Evolutionary conservation across 2,797 vertebrate species (phyloP), one percentile per base, ranked within the genome.

Genomic region (Pangasius macronema): DNA sequence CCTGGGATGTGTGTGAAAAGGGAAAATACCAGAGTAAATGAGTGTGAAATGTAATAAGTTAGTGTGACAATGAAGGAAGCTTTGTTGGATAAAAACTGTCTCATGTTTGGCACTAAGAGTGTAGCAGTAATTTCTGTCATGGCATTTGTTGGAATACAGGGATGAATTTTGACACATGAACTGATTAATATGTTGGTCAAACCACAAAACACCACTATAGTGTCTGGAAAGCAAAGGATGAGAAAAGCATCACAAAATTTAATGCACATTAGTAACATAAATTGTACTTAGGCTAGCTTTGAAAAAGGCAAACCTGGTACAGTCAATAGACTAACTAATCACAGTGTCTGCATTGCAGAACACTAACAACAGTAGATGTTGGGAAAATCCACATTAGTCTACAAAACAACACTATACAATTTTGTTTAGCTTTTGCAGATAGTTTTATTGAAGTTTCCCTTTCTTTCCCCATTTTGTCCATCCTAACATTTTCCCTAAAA

Each of bases 41-140:
- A 87, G 91, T 93, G 94, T 91, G 93, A 95, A 90, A 91, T 92
- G 89, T 83, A 82, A 82, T 46, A 63, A 68, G 46, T 83, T 83
- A 33, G 63, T 36, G 82, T 65, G 82, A 84, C 65, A 33, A 14
- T 73, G 87, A 86, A 39, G 75, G 16, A 88, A 82, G 70, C 76
- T 68, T 46, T 80, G n/a, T 53, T 85, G 39, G 14, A 36, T 22
- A 55, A 83, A 76, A 91, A 87, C 85, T 75, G 2, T 79, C 36
- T 51, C 18, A 3, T 51, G n/a, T 83, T 70, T 83, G 30, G 11
- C 36, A 53, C n/a, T 68, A 51, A 68, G 42, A 16, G 27, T 4
- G 5, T 53, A 14, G 46, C 82, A 36, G 30, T 27, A 8, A 70
- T 53, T 55, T 68, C 49, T 27, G 14, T 51, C n/a, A 8, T 30